Percentiles rank a stretch among this genome's conserved stretches.
Conservation (phyloP, 2,113 vertebrate genomes). For the Anoura caudifer region DNA sequence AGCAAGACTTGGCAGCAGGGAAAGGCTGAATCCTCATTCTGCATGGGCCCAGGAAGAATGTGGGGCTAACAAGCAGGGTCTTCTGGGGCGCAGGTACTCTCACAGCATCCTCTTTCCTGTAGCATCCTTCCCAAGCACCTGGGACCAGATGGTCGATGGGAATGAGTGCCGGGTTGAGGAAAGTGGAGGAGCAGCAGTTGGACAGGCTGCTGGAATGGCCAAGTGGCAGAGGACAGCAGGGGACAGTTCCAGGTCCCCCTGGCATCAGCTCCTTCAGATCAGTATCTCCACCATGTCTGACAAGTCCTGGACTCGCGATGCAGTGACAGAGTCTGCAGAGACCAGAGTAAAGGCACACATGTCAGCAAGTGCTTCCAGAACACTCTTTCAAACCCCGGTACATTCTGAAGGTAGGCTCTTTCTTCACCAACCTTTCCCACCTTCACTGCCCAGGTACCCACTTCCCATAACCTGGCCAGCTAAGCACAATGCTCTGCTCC, state of each 20-base stretch:
- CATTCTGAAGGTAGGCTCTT: neutral
- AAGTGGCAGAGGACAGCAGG: neutral
- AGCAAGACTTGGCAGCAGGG: neutral
- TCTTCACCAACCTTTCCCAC: neutral
- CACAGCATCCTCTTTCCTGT: neutral
- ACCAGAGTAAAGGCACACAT: neutral
- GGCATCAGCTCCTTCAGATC: conserved; percentile 76
- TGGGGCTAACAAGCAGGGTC: neutral
- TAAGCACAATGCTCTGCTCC: neutral
- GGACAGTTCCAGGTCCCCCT: neutral
- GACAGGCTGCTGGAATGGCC: neutral
- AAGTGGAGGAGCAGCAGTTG: neutral
- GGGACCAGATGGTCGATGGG: neutral
- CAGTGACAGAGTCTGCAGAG: conserved; percentile 72
- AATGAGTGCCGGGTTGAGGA: neutral
- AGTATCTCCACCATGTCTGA: conserved; percentile 86
- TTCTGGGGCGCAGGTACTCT: neutral
- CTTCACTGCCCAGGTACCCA: fast-evolving
- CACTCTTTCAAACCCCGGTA: neutral
- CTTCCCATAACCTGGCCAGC: neutral
- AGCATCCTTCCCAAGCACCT: neutral
- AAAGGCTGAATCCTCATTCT: neutral
- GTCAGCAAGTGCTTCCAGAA: neutral
- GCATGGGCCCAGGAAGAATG: neutral
- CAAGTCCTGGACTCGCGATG: conserved; percentile 75